Percentiles rank a stretch among this genome's conserved stretches.
phyloP scores from a whole-genome alignment of 2,888 invertebrate species.

The Phragmatobia fuliginosa region DNA sequence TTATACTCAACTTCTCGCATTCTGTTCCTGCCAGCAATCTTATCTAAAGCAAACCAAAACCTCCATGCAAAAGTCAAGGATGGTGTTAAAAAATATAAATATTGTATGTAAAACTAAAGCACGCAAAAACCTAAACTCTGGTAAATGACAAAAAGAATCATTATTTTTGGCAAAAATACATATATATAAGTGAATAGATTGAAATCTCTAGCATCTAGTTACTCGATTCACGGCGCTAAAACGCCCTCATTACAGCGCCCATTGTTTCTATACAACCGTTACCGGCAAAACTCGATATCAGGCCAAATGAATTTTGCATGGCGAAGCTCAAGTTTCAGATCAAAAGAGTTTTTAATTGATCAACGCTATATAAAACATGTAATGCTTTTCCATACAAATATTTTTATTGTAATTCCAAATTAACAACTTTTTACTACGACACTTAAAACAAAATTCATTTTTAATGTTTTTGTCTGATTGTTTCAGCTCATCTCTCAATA shows the following conservation, averaged over 20 bases:
- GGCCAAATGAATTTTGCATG: background rate
- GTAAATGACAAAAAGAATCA: background rate
- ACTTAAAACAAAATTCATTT: too few species aligned
- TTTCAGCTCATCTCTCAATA: too few species aligned
- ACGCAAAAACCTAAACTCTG: background rate
- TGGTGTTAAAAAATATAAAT: background rate
- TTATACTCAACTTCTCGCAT: too few species aligned
- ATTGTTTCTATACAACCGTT: slow-evolving; percentile 8
- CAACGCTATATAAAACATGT: too few species aligned
- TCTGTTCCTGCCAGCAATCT: too few species aligned
- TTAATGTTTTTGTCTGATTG: too few species aligned
- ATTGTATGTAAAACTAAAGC: background rate
- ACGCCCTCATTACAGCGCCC: slow-evolving; percentile 8
- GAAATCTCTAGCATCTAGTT: background rate
- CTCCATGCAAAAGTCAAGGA: too few species aligned
- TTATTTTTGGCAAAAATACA: background rate
- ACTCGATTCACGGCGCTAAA: slow-evolving; percentile 5
- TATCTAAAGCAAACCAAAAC: too few species aligned
- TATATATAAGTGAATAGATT: background rate
- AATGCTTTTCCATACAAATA: too few species aligned
- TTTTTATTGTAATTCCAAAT: too few species aligned
- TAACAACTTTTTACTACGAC: too few species aligned
- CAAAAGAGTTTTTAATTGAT: background rate
- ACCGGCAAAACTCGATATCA: slow-evolving; percentile 8
- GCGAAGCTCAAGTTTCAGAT: background rate